Percentiles rank a stretch among this genome's conserved stretches.
phyloP scores from a whole-genome alignment of 2,888 invertebrate genomes.

The Mylabris sibirica region DNA sequence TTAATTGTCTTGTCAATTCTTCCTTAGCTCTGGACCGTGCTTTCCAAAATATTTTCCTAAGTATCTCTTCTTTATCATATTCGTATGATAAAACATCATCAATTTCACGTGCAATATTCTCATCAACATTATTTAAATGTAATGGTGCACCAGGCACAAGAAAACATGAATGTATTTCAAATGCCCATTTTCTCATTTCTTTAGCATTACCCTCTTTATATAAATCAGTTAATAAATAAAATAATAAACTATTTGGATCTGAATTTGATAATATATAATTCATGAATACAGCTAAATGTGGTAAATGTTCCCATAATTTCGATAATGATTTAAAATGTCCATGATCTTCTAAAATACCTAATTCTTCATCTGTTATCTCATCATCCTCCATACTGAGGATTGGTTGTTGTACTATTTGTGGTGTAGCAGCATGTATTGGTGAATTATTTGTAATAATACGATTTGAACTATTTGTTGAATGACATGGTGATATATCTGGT shows the following conservation, averaged over 20 bases:
- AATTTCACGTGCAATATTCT: conserved; percentile 87
- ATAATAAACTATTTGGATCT: conserved; percentile 70
- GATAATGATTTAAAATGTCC: conserved; percentile 89
- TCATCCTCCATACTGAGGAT: conserved; percentile 97
- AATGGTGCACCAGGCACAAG: conserved; percentile 90
- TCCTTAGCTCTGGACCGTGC: conserved; percentile 85
- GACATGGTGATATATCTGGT: conserved; percentile 55
- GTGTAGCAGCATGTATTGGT: conserved; percentile 59
- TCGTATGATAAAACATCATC: conserved; percentile 86
- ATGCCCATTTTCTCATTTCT: conserved; percentile 98
- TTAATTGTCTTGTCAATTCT: conserved; percentile 80
- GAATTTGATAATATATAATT: conserved; percentile 88
- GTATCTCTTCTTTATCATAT: conserved; percentile 87
- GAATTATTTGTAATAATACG: conserved; percentile 53
- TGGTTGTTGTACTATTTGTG: conserved; percentile 70
- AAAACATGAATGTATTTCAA: conserved; percentile 98
- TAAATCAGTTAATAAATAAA: conserved; percentile 91
- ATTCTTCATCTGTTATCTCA: conserved; percentile 87
- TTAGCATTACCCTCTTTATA: conserved; percentile 86
- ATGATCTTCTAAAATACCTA: conserved; percentile 79
- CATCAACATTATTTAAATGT: conserved; percentile 80
- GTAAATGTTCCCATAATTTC: conserved; percentile 83
- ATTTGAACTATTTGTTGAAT: conserved; percentile 45
- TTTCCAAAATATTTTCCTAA: conserved; percentile 88
- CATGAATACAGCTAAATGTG: conserved; percentile 93